Evolutionary conservation across 2,797 vertebrate species (phyloP), one percentile per base, ranked within the genome.

Genomic region (Arctocebus calabarensis): DNA sequence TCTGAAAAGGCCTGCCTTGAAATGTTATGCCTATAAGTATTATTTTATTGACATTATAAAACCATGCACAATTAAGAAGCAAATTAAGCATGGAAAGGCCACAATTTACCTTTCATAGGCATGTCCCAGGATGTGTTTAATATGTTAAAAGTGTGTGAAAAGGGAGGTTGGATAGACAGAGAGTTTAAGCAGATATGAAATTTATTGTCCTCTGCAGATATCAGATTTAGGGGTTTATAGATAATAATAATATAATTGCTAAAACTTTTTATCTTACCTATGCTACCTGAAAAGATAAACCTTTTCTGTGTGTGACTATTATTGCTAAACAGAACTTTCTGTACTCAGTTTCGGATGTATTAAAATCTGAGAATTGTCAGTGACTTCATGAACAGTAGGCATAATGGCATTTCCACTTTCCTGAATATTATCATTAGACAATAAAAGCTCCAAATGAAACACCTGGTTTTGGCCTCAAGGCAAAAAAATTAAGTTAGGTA

Each of bases 41-140:
- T 93, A 78, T 93, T 97, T 97, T 92, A 96, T 70, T 61, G 34
- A 19, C 93, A 74, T 96, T 94, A 96, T 59, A 81, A 57, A 97
- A 84, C 89, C 86, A 84, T 8, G 84, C 93, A 7, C 94, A 61
- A 87, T 97, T 97, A 97, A 93, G 96, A 97, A 96, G 78, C 57
- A 94, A 96, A 81, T 88, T 75, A 73, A 97, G 94, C 45, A 25
- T 89, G 89, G 91, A 94, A 97, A 95, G 85, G 19, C 43, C 73
- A 97, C 96, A 97, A 57, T 71, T 97, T 85, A 84, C 37, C 90
- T 78, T 88, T 87, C 94, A 88, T 23, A 89, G 81, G 61, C 40
- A n/a, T 71, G 13, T 77, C 64, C 90, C 70, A 52, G 37, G 68
- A 19, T 95, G 57, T 90, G 74, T 83, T 74, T 77, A 88, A 95